Percentiles rank a stretch among this genome's conserved stretches.
phyloP scores from a whole-genome alignment of 2,797 vertebrate species.

The Manis crassicaudata region DNA sequence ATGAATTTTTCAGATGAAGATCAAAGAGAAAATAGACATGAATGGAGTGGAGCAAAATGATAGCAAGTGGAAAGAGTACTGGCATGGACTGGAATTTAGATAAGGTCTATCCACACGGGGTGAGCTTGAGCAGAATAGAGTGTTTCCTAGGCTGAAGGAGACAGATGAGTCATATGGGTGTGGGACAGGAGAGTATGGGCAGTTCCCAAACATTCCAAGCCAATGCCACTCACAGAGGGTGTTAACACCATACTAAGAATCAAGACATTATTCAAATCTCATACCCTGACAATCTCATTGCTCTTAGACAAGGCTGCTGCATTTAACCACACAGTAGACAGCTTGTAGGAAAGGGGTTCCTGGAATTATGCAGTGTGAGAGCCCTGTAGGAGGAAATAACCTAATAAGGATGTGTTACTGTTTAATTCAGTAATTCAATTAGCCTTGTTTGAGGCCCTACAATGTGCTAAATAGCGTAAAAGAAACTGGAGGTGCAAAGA shows the following conservation, averaged over 20 bases:
- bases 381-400: not conserved
- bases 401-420: not conserved
- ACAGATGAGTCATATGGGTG: not conserved
- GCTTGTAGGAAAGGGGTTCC: not conserved
- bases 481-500: not conserved
- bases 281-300: not conserved
- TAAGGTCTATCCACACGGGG: conserved; percentile 31
- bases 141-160: not conserved
- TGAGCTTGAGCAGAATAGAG: not conserved
- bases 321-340: not conserved
- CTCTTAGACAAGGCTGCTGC: not conserved
- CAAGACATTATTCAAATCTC: not conserved
- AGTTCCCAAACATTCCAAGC: not conserved
- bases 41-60: conserved; percentile 59
- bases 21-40: conserved; percentile 73
- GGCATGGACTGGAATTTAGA: conserved; percentile 63
- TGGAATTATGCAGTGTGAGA: not conserved
- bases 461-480: not conserved
- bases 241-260: not conserved
- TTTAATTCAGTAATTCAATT: not conserved
- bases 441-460: not conserved
- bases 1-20: conserved; percentile 76
- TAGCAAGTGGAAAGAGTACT: not conserved
- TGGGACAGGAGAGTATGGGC: not conserved
- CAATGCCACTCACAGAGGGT: not conserved